Conservation (phyloP, 2,888 invertebrate genomes). For the Sabatieria punctata region DNA sequence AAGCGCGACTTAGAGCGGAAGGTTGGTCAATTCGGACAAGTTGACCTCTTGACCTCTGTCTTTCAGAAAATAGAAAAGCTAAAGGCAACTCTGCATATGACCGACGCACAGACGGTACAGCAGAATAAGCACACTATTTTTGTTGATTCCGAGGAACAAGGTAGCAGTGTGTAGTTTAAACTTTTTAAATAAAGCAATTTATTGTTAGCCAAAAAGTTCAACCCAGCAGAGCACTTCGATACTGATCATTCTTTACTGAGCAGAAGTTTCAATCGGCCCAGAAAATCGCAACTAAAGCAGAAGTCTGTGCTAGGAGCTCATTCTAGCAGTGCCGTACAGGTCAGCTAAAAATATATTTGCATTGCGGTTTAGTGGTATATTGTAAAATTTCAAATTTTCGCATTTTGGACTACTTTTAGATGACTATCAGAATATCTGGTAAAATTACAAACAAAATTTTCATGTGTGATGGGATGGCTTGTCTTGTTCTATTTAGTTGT, state of each 20-base stretch:
- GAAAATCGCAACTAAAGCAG: too few relatives aligned
- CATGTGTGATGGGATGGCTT: too few relatives aligned
- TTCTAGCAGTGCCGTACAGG: too few relatives aligned
- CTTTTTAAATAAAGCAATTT: background rate
- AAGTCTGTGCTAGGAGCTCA: background rate
- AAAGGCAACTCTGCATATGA: conserved; percentile 20
- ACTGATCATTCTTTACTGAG: conserved; percentile 55
- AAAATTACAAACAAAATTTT: too few relatives aligned
- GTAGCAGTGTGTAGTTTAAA: conserved; percentile 18
- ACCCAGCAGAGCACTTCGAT: conserved; percentile 51
- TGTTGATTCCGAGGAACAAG: conserved; percentile 47
- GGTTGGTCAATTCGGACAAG: conserved; percentile 15
- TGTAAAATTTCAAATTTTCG: too few relatives aligned
- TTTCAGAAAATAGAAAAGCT: conserved; percentile 23
- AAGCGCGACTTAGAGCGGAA: conserved; percentile 39
- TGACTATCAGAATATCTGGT: too few relatives aligned
- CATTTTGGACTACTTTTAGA: too few relatives aligned
- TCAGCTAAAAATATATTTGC: too few relatives aligned
- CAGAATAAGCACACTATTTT: conserved; percentile 64
- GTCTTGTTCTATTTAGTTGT: background rate
- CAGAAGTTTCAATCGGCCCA: conserved; percentile 52
- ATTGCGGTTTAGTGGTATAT: too few relatives aligned
- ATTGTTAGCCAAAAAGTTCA: conserved; percentile 41
- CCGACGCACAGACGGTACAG: conserved; percentile 40
- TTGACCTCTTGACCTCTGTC: background rate